These are phyloP conservation scores for Athetis lepigone DNA, from an alignment of 2,888 invertebrate genomes.

Conservation along the genomic window DNA sequence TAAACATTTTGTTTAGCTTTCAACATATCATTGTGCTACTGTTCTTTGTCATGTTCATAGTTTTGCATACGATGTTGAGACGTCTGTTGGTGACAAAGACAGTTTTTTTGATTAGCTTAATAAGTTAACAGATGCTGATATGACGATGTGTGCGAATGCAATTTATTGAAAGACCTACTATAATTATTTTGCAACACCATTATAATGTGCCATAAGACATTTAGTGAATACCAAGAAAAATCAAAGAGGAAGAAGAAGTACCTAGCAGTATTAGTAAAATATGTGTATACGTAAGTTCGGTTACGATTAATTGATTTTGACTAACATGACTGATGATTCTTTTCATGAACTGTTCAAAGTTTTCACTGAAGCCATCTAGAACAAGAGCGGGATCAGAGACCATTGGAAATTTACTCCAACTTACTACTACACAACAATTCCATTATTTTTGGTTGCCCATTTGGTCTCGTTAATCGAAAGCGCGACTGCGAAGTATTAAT, in stretches of 20 bases:
- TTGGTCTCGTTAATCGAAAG: too few relatives aligned
- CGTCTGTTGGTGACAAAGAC: slow-evolving; percentile 12
- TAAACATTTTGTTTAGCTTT: slow-evolving; percentile 61
- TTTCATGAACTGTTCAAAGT: too few relatives aligned
- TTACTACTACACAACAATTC: too few relatives aligned
- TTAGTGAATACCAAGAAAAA: background rate
- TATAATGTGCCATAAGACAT: too few relatives aligned
- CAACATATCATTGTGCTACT: slow-evolving; percentile 71
- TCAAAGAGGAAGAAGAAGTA: background rate
- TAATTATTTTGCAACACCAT: background rate
- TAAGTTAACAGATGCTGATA: background rate
- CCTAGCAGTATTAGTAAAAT: background rate
- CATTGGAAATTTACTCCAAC: too few relatives aligned
- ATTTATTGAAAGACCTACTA: background rate
- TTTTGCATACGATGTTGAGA: slow-evolving; percentile 40
- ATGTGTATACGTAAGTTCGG: too few relatives aligned
- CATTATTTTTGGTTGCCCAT: too few relatives aligned
- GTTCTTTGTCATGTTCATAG: slow-evolving; percentile 63
- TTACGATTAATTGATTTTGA: too few relatives aligned
- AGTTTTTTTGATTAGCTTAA: slow-evolving; percentile 19
- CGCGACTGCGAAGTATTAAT: too few relatives aligned
- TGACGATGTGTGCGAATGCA: background rate
- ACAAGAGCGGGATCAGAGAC: too few relatives aligned
- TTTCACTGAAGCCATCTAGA: too few relatives aligned
- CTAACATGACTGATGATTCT: too few relatives aligned